Evolutionary conservation across 2,113 vertebrate species (phyloP), one percentile per base, ranked within the genome.

Genomic region (Pomatostomus ruficeps): DNA sequence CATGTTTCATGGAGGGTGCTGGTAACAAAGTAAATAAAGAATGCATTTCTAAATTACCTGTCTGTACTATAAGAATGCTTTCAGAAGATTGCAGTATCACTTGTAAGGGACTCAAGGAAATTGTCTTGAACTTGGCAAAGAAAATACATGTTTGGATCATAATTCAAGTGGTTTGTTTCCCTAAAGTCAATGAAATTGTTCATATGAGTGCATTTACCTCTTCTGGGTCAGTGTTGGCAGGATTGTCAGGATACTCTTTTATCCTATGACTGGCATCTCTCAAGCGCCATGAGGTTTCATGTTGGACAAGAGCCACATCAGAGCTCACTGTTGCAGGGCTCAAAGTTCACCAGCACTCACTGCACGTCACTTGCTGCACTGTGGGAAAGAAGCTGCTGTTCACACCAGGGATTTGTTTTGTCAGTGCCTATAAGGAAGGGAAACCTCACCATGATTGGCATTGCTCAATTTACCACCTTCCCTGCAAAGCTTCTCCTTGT

Each of bases 351-450:
- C 42, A 62, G 45, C 5, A 6, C 46, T 77, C 17, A 2, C 3
- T 38, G 14, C 19, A 5, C 31, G 15, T 29, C 0, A 0, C 14
- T 70, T 45, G 13, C 42, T 79, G 45, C 8, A 22, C 1, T 43
- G 63, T 48, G 28, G 14, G 40, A 12, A 78, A 24, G 46, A 11
- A 62, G 33, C 43, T 58, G 51, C 49, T 66, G 9, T 52, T 80
- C 17, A 31, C 20, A 10, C 18, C 0, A 4, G 42, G 16, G 24
- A 24, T 73, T 72, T 68, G 9, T 33, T 72, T 65, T 21, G 51
- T 86, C 59, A 36, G 5, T 73, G 21, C 29, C 38, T 23, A 0
- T 54, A 19, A 46, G 43, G 45, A 51, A 68, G n/a, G 25, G 15
- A 66, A 65, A 23, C 12, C 11, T 28, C 22, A 43, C 14, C 9